Conservation (phyloP, 2,797 vertebrate genomes). For the Pseudochromis fuscus region DNA sequence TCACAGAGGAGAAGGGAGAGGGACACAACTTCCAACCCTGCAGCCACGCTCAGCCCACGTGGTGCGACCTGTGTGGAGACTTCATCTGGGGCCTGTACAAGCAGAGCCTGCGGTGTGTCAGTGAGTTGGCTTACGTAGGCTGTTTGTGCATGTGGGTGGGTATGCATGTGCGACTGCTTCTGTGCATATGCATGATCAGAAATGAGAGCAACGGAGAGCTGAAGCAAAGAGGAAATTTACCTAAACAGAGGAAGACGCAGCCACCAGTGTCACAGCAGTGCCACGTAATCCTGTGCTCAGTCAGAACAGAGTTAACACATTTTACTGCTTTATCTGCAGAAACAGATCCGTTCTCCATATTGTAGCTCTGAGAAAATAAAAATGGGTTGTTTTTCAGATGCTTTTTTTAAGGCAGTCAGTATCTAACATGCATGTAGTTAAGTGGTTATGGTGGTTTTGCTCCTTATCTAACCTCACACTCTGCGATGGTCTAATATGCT, state of each 20-base stretch:
- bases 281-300: not conserved
- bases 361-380: not conserved
- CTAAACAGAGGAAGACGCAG: not conserved
- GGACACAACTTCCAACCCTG: conserved; percentile 94
- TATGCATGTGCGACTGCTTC: conserved; percentile 23
- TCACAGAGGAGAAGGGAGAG: conserved; percentile 84
- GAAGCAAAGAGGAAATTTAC: conserved; percentile 7
- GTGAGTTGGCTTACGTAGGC: conserved; percentile 86
- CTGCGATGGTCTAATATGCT: not conserved
- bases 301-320: not conserved
- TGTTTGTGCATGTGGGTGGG: not conserved
- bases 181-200: conserved; percentile 26
- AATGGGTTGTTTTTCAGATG: not conserved
- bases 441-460: conserved; percentile 29
- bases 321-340: not conserved
- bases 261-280: not conserved
- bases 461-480: not conserved
- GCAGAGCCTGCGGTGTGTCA: conserved; percentile 93
- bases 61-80: conserved; percentile 97
- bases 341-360: not conserved
- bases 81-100: conserved; percentile 98
- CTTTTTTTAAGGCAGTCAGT: conserved; percentile 5
- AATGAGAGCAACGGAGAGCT: conserved; percentile 5
- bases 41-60: conserved; percentile 91
- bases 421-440: not conserved